phyloP scores from a whole-genome alignment of 2,797 vertebrate species.

The Steatocranus sp. region DNA sequence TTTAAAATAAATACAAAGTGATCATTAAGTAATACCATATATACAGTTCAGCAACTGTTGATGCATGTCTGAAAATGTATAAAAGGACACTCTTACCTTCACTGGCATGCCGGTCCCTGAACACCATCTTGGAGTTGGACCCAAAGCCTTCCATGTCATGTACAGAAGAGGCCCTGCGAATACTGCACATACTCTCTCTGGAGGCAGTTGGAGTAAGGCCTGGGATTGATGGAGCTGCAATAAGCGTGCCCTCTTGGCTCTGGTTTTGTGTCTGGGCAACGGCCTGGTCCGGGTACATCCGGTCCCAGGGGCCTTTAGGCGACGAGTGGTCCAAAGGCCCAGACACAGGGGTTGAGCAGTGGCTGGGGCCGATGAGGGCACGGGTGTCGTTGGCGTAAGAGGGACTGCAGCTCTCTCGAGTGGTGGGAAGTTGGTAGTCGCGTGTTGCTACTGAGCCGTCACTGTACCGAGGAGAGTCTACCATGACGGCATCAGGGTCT shows the following conservation, averaged over 20 bases:
- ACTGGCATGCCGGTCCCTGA: constrained; percentile 93
- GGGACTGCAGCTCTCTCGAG: constrained; percentile 87
- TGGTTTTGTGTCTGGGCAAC: constrained; percentile 59
- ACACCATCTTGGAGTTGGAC: constrained; percentile 78
- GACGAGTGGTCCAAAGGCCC: constrained; percentile 95
- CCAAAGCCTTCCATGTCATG: constrained; percentile 91
- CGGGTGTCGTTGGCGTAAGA: constrained; percentile 93
- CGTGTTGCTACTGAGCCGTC: constrained; percentile 74
- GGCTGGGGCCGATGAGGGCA: constrained; percentile 89
- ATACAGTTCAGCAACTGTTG: neutral
- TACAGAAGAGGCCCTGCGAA: constrained; percentile 91
- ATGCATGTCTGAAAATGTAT: neutral
- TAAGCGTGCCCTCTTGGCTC: constrained; percentile 62
- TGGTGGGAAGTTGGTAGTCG: constrained; percentile 87
- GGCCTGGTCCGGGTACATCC: constrained; percentile 77
- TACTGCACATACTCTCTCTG: constrained; percentile 84
- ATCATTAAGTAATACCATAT: neutral
- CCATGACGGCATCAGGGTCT: constrained; percentile 88
- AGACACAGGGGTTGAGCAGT: constrained; percentile 88
- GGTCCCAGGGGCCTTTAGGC: constrained; percentile 87
- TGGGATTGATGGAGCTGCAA: constrained; percentile 70
- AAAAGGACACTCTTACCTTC: constrained; percentile 82
- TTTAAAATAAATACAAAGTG: neutral
- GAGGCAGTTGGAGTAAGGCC: constrained; percentile 64
- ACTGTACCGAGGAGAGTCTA: constrained; percentile 87